Evolutionary conservation across 2,113 vertebrate genomes (phyloP).

Genomic region (Sterna hirundo): DNA sequence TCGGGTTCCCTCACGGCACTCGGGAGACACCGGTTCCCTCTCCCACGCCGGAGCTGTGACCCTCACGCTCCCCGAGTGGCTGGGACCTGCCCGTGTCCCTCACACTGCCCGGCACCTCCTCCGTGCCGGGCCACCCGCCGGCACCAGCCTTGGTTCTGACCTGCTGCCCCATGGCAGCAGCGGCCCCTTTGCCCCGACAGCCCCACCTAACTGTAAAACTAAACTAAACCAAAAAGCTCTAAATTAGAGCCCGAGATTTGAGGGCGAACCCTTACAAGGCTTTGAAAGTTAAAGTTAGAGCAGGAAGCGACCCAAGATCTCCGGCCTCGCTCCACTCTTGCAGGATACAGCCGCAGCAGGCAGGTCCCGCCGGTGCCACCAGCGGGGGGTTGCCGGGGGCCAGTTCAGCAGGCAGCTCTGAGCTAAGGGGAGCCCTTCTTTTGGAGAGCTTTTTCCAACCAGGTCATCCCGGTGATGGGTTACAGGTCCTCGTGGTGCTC

Average conservation of each 20-base stretch:
- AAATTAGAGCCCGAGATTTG: accelerated
- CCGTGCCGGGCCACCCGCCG: background rate
- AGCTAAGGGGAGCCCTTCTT: background rate
- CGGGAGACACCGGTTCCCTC: background rate
- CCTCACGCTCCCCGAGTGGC: accelerated
- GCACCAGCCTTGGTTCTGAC: background rate
- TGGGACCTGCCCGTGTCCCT: accelerated
- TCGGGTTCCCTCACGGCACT: background rate
- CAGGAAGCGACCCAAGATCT: background rate
- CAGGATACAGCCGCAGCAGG: accelerated
- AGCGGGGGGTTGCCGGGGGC: background rate
- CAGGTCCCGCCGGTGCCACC: background rate
- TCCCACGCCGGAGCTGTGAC: background rate
- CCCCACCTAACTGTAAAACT: accelerated
- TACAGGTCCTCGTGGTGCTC: background rate
- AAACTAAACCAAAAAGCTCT: background rate
- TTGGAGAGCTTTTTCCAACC: background rate
- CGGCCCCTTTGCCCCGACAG: background rate
- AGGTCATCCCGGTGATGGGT: too few relatives aligned
- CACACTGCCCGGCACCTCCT: accelerated
- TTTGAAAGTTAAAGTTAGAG: accelerated
- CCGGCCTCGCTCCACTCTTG: accelerated
- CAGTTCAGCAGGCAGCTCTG: background rate
- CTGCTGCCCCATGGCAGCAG: background rate
- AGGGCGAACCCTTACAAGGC: background rate